A percentile compares a stretch with the other conserved stretches of the same genome.
These are phyloP conservation scores for Lepetodrilus schrolli DNA, from an alignment of 2,888 invertebrate genomes.

Conservation along the genomic window DNA sequence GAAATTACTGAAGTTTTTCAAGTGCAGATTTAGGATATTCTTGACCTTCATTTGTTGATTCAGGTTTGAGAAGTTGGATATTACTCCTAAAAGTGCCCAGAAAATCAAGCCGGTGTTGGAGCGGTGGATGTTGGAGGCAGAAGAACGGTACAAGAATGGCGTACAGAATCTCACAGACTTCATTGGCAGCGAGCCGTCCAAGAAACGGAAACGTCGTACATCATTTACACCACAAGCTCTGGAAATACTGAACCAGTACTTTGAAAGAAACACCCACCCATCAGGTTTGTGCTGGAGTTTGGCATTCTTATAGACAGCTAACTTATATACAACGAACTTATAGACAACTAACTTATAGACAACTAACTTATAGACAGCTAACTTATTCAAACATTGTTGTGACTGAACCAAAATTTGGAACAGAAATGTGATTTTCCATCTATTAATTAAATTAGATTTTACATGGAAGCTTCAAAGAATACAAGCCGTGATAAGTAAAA, in stretches of 20 bases:
- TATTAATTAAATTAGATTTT: too few species aligned
- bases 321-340: too few species aligned
- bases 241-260: conserved; percentile 94
- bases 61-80: conserved; percentile 97
- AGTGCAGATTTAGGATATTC: too few species aligned
- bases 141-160: conserved; percentile 86
- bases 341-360: too few species aligned
- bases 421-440: too few species aligned
- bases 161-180: conserved; percentile 96
- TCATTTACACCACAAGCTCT: conserved; percentile 97
- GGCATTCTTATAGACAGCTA: too few species aligned
- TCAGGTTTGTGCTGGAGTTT: conserved; percentile 93
- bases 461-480: too few species aligned
- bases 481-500: too few species aligned
- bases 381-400: too few species aligned
- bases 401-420: too few species aligned
- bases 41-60: neutral
- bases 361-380: too few species aligned
- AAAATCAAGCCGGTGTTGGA: conserved; percentile 99
- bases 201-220: conserved; percentile 95
- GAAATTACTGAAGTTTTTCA: too few species aligned
- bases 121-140: conserved; percentile 99
- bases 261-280: conserved; percentile 97
- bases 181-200: conserved; percentile 93
- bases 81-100: conserved; percentile 99